phyloP scores from a whole-genome alignment of 2,888 invertebrate species.

The Amphipyra berbera region DNA sequence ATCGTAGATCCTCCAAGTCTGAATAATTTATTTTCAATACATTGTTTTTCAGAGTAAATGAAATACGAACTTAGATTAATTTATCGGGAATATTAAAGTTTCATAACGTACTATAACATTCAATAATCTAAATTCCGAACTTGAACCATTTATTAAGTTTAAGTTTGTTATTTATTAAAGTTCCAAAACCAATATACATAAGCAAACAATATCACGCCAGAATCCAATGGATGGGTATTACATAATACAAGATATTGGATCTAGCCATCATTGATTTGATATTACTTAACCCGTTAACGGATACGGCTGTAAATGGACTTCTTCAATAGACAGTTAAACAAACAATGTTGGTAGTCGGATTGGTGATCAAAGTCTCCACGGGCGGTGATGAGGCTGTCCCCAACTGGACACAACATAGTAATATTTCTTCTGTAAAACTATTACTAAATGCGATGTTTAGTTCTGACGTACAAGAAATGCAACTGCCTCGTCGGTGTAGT shows the following conservation, averaged over 20 bases:
- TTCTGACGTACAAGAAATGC: too few species aligned
- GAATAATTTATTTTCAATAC: constrained; percentile 5
- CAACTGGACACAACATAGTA: not conserved
- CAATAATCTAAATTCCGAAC: constrained; percentile 41
- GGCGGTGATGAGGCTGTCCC: not conserved
- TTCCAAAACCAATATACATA: not conserved
- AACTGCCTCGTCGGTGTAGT: too few species aligned
- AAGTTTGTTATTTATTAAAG: constrained; percentile 44
- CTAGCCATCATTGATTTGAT: constrained; percentile 9
- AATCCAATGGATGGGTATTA: not conserved
- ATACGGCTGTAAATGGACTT: not conserved
- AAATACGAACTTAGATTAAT: constrained; percentile 17
- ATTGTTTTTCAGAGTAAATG: constrained; percentile 3
- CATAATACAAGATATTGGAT: not conserved
- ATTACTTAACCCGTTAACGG: constrained; percentile 30
- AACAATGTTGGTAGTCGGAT: constrained; percentile 17
- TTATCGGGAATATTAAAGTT: constrained; percentile 29
- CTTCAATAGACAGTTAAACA: constrained; percentile 25
- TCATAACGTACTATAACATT: constrained; percentile 42
- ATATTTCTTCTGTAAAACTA: not conserved
- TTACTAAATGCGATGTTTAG: not conserved
- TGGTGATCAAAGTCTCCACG: constrained; percentile 9
- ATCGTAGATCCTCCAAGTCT: not conserved
- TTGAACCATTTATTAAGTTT: constrained; percentile 43
- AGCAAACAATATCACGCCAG: not conserved